Base-by-base conservation (phyloP, 2,113 vertebrate species). In the Telmatochromis sp. region DNA sequence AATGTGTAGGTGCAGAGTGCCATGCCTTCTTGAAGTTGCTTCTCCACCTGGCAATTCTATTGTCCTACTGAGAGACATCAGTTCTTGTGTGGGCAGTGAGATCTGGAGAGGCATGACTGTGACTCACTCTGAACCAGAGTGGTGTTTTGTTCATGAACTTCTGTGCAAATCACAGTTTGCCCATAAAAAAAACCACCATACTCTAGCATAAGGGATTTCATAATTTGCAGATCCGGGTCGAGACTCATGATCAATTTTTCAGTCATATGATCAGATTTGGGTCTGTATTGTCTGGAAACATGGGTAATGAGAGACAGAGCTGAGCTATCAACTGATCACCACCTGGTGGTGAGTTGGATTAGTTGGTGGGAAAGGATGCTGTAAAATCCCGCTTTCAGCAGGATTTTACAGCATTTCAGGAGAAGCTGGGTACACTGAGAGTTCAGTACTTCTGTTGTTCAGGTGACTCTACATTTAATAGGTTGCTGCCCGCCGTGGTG, bases 321-420 rank as follows among this genome's bases (percentile, higher is more conserved):
- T 23, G 4, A 55, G 55, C 55, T 57, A 2, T 57, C 54, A 58
- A 58, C 13, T 60, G 1, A 60, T 60, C 57, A 60, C 8, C 28
- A 60, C 57, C 28, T 33, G 14, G 28, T 1, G 57, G 28, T 60
- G 5, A 17, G 26, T 60, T 31, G 8, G 57, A 60, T 60, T 31
- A 60, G 57, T 4, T 60, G 57, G 57, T 60, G 57, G 57, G 28
- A 10, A 19, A 10, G 57, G 28, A 60, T 0, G 0, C 57, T 60
- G 9, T 31, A 33, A 1, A 31, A 42, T 15, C 0, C 2, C 0
- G 3, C 55, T 58, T 58, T 28, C 13, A 0, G 0, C 13, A 6
- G 8, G 8, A 60, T 4, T 58, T 58, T 58, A 58, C 8, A 58
- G 57, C 57, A 58, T 31, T 60, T 60, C 26, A 60, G 0, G 14